Evolutionary conservation across 2,113 vertebrate genomes (phyloP).

Genomic region (Ptilorrhoa leucosticta): DNA sequence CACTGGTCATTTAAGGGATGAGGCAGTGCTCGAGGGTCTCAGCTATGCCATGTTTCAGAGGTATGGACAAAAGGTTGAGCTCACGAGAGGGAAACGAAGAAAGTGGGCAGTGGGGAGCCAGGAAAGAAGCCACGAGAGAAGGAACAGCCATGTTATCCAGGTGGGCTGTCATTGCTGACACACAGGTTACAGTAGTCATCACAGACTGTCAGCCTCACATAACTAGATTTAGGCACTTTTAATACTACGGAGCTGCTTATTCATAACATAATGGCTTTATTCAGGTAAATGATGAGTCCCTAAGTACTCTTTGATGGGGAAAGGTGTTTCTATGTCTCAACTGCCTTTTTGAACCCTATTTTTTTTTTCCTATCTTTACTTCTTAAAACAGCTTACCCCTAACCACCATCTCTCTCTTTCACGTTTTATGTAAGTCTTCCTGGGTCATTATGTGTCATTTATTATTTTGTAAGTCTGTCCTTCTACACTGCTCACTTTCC

Average conservation of each 20-base stretch:
- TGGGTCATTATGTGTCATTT: background rate
- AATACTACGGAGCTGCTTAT: background rate
- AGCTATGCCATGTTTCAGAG: background rate
- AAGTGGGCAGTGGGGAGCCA: fast-evolving
- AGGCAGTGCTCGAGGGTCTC: fast-evolving
- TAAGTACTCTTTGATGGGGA: background rate
- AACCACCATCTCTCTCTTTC: background rate
- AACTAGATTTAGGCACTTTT: background rate
- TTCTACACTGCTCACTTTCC: background rate
- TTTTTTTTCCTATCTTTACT: background rate
- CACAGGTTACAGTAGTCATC: background rate
- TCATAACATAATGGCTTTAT: background rate
- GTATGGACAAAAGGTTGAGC: background rate
- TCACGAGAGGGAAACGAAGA: fast-evolving
- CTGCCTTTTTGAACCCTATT: background rate
- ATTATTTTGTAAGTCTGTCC: background rate
- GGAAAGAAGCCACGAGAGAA: background rate
- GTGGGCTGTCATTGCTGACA: background rate
- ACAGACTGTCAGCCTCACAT: background rate
- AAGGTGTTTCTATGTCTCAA: fast-evolving
- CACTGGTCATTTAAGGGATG: background rate
- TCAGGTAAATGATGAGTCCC: background rate
- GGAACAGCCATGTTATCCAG: fast-evolving
- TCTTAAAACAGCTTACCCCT: background rate
- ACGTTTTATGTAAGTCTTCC: background rate